Conservation (phyloP, 1,140 invertebrate species). For the Drosophila repleta region DNA sequence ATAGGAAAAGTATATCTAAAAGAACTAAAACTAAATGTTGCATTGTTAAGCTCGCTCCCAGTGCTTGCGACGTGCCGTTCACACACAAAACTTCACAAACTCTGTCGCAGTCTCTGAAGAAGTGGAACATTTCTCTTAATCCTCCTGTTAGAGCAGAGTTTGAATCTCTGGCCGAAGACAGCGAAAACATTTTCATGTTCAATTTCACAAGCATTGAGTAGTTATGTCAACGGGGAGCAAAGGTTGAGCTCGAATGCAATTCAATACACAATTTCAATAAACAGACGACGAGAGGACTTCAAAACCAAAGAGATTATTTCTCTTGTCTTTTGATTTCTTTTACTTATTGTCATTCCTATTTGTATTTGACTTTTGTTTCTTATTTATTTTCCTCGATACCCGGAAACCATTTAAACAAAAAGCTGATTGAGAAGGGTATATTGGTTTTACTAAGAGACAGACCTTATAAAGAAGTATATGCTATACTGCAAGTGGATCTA, state of each 20-base stretch:
- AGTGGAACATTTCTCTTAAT: background rate
- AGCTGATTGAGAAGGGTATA: too few species aligned
- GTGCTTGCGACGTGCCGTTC: background rate
- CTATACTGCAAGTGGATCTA: too few species aligned
- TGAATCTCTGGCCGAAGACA: background rate
- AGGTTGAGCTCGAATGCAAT: slow-evolving; percentile 24
- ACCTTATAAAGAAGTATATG: too few species aligned
- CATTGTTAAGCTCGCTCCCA: background rate
- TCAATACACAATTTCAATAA: slow-evolving; percentile 53
- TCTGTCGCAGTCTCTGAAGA: too few species aligned
- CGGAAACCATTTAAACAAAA: too few species aligned
- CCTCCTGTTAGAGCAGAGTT: background rate
- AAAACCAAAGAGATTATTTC: slow-evolving; percentile 39
- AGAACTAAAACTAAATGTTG: background rate
- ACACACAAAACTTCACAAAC: background rate
- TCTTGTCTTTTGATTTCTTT: slow-evolving; percentile 1
- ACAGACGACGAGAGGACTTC: slow-evolving; percentile 33
- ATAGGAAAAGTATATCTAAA: too few species aligned
- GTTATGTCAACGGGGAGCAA: background rate
- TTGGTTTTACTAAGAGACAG: too few species aligned
- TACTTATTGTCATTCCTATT: background rate
- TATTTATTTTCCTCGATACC: background rate
- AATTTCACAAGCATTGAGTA: slow-evolving; percentile 2
- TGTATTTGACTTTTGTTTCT: background rate
- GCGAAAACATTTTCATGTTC: background rate